Base-by-base conservation (phyloP, 2,888 invertebrate species). In the Aradus depressus region DNA sequence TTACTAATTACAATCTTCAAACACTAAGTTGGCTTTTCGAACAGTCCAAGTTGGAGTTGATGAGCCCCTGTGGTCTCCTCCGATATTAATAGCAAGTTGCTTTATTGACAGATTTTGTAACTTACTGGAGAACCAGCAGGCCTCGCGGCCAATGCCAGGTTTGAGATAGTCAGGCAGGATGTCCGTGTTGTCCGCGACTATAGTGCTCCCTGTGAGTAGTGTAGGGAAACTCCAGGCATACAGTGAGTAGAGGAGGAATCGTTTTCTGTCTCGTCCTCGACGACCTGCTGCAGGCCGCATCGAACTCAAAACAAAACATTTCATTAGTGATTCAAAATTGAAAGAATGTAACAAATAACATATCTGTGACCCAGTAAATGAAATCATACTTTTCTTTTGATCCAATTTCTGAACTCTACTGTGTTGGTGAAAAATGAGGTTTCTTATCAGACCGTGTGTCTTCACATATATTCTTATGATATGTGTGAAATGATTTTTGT, bases 181-280 rank as follows among this genome's bases (percentile, higher is more conserved):
- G 3, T 51, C 21, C 12, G 49, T 47, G 44, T 54, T 50, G 26
- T 80, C 80, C 49, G 78, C 65, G 2, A 75, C 62, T 45, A 75
- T 72, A 51, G 76, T 75, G 5, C 72, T 63, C 8, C 69, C 58
- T 0, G 80, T 77, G 32, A 84, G 64, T 1, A 73, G 28, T 3
- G 76, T 62, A 0, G 84, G 75, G 8, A 77, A 60, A 3, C 79
- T 77, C 84, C 84, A 86, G 1, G 83, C 82, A 64, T 83, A 84
- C 2, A 78, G 38, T 1, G 79, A 80, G 64, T 84, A 86, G 62
- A 72, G 69, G 2, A 77, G 50, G 63, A 84, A 81, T 53, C 76
- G 50, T 2, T 57, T 48, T n/a, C 43, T 35, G 26, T 53, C 54
- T 21, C 51, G 26, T 12, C 49, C 39, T 22, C 42, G 45, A 38